Percentiles rank a stretch among this genome's conserved stretches.
Conservation (phyloP, 2,113 vertebrate genomes). For the Microtus ochrogaster region DNA sequence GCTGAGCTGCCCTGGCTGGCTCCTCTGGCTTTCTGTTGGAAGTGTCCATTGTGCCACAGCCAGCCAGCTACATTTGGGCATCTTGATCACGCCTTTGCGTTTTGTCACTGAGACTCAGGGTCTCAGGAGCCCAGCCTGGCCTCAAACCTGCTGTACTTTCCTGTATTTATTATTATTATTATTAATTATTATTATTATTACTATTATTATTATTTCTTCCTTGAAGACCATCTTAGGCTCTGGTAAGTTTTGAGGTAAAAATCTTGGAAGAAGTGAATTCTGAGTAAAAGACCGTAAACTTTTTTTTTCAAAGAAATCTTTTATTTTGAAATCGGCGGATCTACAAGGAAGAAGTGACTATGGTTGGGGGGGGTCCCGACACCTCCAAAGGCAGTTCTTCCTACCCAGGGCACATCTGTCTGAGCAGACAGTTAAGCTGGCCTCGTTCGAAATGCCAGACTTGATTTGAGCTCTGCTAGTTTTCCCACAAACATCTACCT, state of each 20-base stretch:
- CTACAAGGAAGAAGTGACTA: background rate
- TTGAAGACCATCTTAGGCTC: background rate
- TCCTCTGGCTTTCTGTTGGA: background rate
- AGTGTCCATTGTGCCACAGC: background rate
- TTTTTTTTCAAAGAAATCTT: background rate
- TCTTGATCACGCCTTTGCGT: background rate
- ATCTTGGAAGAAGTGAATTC: conserved; percentile 66
- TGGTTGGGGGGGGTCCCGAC: background rate
- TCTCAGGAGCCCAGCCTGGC: background rate
- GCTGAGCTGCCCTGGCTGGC: background rate
- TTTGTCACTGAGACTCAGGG: background rate
- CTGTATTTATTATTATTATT: background rate
- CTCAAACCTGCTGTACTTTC: background rate
- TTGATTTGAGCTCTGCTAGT: background rate
- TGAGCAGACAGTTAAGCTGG: background rate
- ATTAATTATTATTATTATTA: no score
- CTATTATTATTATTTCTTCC: background rate
- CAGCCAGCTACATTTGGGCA: background rate
- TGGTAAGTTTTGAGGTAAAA: conserved; percentile 67
- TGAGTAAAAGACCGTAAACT: conserved; percentile 35
- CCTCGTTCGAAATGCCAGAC: background rate
- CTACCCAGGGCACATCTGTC: background rate
- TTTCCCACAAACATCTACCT: background rate
- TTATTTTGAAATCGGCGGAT: conserved; percentile 60
- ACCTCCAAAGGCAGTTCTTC: background rate